Conservation (phyloP, 2,113 vertebrate species). For the Cephalopterus ornatus region DNA sequence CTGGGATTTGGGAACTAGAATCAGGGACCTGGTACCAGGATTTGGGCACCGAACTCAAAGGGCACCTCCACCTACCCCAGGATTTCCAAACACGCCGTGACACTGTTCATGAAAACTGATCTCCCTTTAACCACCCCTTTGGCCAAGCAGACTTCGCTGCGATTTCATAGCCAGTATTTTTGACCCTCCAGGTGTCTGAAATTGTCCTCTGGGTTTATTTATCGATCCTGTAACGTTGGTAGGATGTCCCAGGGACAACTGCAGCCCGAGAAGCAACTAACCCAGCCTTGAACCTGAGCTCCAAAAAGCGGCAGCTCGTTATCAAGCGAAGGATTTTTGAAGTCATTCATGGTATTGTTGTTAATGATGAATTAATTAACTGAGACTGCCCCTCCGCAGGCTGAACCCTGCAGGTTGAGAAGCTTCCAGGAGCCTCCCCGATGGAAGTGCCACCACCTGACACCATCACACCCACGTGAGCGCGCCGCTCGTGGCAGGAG, state of each 20-base stretch:
- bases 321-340: not conserved
- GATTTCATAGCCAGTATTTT: not conserved
- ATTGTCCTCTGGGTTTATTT: not conserved
- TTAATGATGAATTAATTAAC: not conserved
- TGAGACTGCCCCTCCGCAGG: not conserved
- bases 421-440: not conserved
- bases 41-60: too few relatives aligned
- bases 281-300: not conserved
- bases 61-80: not conserved
- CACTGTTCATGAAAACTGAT: not conserved
- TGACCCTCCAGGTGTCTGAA: not conserved
- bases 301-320: not conserved
- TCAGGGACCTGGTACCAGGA: too few relatives aligned
- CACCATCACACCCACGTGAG: not conserved
- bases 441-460: not conserved
- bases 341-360: not conserved
- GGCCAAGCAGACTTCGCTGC: not conserved
- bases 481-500: fast-evolving
- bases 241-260: not conserved
- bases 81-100: not conserved
- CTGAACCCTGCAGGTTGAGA: fast-evolving
- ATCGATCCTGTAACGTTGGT: not conserved
- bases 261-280: not conserved
- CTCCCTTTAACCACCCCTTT: not conserved
- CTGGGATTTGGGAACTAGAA: too few relatives aligned